These are phyloP conservation scores for Microplitis mediator DNA, from an alignment of 1,140 invertebrate species.

Conservation along the genomic window DNA sequence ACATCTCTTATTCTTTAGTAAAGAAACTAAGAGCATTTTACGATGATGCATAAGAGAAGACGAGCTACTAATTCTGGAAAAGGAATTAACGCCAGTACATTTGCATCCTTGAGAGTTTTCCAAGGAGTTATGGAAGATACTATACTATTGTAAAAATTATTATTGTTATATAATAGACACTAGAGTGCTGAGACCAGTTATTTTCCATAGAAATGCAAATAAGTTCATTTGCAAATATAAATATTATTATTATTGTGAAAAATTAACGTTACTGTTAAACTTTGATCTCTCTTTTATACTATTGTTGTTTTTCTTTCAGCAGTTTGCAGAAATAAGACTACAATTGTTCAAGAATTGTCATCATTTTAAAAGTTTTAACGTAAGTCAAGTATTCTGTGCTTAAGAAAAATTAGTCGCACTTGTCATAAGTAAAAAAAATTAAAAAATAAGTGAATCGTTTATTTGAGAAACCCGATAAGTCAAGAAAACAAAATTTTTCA, in stretches of 20 bases:
- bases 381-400: too few relatives aligned
- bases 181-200: background rate
- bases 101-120: slow-evolving; percentile 24
- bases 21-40: slow-evolving; percentile 24
- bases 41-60: slow-evolving; percentile 19
- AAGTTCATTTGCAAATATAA: slow-evolving; percentile 19
- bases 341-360: too few relatives aligned
- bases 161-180: background rate
- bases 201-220: slow-evolving; percentile 5
- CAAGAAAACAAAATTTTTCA: too few relatives aligned
- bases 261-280: too few relatives aligned
- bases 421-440: too few relatives aligned
- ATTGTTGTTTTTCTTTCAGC: background rate
- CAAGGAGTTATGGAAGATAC: background rate
- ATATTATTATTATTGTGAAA: background rate
- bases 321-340: too few relatives aligned
- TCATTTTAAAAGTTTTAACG: too few relatives aligned
- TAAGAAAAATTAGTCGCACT: too few relatives aligned
- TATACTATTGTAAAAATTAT: slow-evolving; percentile 21
- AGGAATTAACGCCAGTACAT: slow-evolving; percentile 17
- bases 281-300: too few relatives aligned
- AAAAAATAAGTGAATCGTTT: too few relatives aligned
- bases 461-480: too few relatives aligned
- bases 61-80: slow-evolving; percentile 4
- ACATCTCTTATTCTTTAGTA: background rate